These are phyloP conservation scores for Athrips mouffetella DNA, from an alignment of 2,888 invertebrate species.

Conservation along the genomic window DNA sequence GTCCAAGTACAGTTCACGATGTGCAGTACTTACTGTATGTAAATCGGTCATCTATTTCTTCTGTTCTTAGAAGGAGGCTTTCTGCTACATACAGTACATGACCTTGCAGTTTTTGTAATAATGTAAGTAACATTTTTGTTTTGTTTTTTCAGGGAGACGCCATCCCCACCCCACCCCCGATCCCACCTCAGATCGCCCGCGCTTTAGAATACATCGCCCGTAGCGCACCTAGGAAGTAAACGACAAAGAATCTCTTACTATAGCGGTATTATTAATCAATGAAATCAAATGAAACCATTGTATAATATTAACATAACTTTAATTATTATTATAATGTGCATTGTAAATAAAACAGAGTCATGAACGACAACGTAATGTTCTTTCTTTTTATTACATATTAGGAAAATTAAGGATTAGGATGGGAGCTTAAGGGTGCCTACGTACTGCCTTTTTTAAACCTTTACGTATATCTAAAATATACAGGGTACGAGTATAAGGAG, in stretches of 20 bases:
- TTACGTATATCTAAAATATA: no score
- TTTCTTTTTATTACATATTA: no score
- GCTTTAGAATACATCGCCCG: conserved; percentile 52
- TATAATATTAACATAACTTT: neutral
- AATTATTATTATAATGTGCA: conserved; percentile 6
- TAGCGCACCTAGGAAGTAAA: conserved; percentile 33
- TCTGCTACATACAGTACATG: neutral
- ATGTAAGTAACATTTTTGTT: neutral
- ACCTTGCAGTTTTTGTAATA: neutral
- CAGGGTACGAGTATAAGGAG: no score
- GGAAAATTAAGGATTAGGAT: no score
- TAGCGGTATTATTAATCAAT: no score
- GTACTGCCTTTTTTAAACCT: no score
- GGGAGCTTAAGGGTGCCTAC: no score
- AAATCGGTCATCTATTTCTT: no score
- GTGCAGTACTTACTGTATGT: no score
- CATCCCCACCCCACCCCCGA: conserved; percentile 70
- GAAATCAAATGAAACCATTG: neutral
- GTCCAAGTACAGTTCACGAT: no score
- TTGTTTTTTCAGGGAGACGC: conserved; percentile 51
- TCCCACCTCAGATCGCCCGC: conserved; percentile 68
- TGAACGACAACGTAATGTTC: neutral
- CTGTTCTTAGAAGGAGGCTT: no score
- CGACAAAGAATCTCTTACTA: conserved; percentile 18
- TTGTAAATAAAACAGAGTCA: conserved; percentile 17